A percentile compares a stretch with the other conserved stretches of the same genome.
Conservation (phyloP, 2,888 invertebrate species). For the Drosophila bunnanda region DNA sequence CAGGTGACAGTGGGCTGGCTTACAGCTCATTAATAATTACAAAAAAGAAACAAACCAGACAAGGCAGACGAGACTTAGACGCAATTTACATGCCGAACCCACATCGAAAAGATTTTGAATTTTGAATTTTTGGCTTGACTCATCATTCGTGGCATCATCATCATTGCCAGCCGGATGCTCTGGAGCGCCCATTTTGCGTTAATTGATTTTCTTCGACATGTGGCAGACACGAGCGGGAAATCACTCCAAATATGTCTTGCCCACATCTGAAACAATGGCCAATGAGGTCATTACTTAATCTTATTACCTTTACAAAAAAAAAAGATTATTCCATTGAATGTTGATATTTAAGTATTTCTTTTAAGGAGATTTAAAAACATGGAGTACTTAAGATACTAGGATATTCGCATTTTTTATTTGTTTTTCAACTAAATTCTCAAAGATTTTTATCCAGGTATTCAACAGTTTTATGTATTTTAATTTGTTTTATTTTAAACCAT, state of each 20-base stretch:
- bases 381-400: no score
- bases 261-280: slow-evolving; percentile 10
- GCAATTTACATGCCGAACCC: slow-evolving; percentile 45
- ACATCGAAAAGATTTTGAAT: slow-evolving; percentile 17
- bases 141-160: slow-evolving; percentile 20
- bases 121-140: slow-evolving; percentile 20
- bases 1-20: slow-evolving; percentile 23
- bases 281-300: not conserved
- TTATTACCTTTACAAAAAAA: no score
- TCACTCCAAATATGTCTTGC: slow-evolving; percentile 12
- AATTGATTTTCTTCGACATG: slow-evolving; percentile 35
- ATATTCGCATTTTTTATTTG: no score
- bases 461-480: no score
- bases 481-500: not conserved
- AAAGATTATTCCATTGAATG: no score
- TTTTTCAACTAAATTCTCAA: no score
- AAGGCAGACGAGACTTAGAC: slow-evolving; percentile 31
- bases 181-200: slow-evolving; percentile 12
- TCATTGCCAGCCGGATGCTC: slow-evolving; percentile 30
- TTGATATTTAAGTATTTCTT: no score
- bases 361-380: no score
- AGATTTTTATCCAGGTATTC: no score
- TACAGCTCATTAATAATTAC: slow-evolving; percentile 18
- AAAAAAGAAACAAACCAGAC: not conserved
- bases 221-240: slow-evolving; percentile 10